Percentiles rank a stretch among this genome's conserved stretches.
phyloP scores from a whole-genome alignment of 2,888 invertebrate species.

The Drosophila hamatofila region DNA sequence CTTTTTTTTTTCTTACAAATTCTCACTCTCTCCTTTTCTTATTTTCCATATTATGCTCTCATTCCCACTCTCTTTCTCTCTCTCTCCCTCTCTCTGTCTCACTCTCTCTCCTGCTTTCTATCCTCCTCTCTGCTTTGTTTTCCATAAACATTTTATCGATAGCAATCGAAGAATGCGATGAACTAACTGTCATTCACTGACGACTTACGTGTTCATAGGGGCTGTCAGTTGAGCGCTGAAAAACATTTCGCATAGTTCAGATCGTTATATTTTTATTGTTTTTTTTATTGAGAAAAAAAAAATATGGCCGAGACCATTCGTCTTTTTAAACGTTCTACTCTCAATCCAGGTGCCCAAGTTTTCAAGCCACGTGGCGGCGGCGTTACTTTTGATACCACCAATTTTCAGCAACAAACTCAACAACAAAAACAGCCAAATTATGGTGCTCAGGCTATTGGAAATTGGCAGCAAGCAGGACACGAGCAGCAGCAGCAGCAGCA shows the following conservation, averaged over 20 bases:
- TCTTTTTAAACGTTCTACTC: slow-evolving; percentile 7
- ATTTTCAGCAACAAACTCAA: neutral
- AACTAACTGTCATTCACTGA: neutral
- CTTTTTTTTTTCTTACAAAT: too few relatives aligned
- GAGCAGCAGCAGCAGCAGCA: slow-evolving; percentile 3
- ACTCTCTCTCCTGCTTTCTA: neutral
- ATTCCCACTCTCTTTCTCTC: neutral
- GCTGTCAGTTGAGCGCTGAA: neutral
- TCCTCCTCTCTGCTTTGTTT: fast-evolving
- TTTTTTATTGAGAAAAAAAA: neutral
- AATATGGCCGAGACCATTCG: slow-evolving; percentile 16
- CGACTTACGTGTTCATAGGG: too few relatives aligned
- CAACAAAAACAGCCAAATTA: neutral
- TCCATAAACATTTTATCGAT: neutral
- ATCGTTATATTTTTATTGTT: slow-evolving; percentile 13
- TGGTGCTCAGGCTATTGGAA: neutral
- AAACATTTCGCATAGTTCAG: slow-evolving; percentile 7
- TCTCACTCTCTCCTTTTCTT: too few relatives aligned
- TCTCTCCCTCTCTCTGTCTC: neutral
- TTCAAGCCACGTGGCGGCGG: slow-evolving; percentile 18
- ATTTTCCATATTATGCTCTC: too few relatives aligned
- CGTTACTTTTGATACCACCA: neutral
- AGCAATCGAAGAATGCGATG: neutral
- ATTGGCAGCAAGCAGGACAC: neutral
- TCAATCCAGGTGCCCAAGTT: slow-evolving; percentile 31